phyloP scores from a whole-genome alignment of 2,888 invertebrate genomes.

The Tiphia femorata region DNA sequence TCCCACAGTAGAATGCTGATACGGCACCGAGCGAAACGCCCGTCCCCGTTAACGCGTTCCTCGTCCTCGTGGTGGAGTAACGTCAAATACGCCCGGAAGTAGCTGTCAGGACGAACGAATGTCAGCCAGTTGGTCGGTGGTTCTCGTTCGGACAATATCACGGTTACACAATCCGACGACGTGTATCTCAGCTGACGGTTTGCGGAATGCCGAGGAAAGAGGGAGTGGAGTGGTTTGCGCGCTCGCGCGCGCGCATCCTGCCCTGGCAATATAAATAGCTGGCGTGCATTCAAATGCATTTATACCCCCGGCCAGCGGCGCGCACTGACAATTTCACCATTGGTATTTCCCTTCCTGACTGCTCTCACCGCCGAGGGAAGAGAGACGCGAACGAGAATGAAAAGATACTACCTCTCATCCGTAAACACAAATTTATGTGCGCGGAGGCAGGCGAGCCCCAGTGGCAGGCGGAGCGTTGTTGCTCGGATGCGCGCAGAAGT shows the following conservation, averaged over 20 bases:
- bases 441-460: neutral
- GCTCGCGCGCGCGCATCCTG: neutral
- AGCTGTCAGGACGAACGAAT: neutral
- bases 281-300: constrained; percentile 31
- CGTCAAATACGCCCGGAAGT: too few species aligned
- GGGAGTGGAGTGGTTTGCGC: too few species aligned
- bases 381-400: neutral
- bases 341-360: constrained; percentile 16
- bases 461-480: neutral
- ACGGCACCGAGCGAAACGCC: too few species aligned
- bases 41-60: too few species aligned
- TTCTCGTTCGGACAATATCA: neutral
- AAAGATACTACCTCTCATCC: neutral
- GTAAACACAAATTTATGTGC: neutral
- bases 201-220: too few species aligned
- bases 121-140: neutral
- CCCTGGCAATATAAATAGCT: constrained; percentile 18
- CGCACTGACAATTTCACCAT: constrained; percentile 16
- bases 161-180: neutral
- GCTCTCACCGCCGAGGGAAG: neutral
- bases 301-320: constrained; percentile 14
- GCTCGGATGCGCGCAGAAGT: neutral
- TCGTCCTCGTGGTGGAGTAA: too few species aligned
- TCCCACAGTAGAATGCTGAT: too few species aligned
- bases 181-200: neutral